Evolutionary conservation across 2,888 invertebrate genomes (phyloP).

Genomic region (Drosophila setosimentum): DNA sequence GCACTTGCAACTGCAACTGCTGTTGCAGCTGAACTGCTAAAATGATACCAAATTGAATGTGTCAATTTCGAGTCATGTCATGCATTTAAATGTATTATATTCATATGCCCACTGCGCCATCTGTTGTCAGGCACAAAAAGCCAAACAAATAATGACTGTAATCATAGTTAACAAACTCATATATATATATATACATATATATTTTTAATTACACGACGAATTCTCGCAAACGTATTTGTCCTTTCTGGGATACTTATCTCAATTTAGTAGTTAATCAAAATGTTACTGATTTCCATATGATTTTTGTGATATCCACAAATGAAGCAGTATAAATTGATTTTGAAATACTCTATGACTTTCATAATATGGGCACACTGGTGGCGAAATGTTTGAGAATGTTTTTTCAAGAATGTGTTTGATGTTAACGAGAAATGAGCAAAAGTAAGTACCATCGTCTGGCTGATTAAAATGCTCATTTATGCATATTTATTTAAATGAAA

Average conservation of each 20-base stretch:
- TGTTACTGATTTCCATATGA: background rate
- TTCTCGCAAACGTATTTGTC: slow-evolving; percentile 17
- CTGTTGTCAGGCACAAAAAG: slow-evolving; percentile 47
- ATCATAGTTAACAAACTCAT: slow-evolving; percentile 41
- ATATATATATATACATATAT: slow-evolving; percentile 21
- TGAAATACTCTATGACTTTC: background rate
- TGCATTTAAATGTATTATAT: slow-evolving; percentile 67
- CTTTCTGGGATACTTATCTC: background rate
- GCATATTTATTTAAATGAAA: slow-evolving; percentile 78
- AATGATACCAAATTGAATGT: slow-evolving; percentile 68
- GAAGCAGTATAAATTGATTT: too few relatives aligned
- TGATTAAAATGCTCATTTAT: slow-evolving; percentile 61
- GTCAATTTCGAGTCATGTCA: slow-evolving; percentile 71
- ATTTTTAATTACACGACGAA: slow-evolving; percentile 31
- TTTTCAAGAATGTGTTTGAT: slow-evolving; percentile 9
- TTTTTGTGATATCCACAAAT: background rate
- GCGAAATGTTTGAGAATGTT: background rate
- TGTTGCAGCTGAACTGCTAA: slow-evolving; percentile 60
- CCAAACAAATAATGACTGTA: slow-evolving; percentile 47
- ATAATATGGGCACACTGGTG: too few relatives aligned
- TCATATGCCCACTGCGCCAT: slow-evolving; percentile 57
- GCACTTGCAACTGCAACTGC: background rate
- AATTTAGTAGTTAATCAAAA: background rate
- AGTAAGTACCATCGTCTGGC: slow-evolving; percentile 33
- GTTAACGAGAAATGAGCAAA: slow-evolving; percentile 37